phyloP scores from a whole-genome alignment of 2,113 vertebrate genomes.

The Colistium nudipinnis region DNA sequence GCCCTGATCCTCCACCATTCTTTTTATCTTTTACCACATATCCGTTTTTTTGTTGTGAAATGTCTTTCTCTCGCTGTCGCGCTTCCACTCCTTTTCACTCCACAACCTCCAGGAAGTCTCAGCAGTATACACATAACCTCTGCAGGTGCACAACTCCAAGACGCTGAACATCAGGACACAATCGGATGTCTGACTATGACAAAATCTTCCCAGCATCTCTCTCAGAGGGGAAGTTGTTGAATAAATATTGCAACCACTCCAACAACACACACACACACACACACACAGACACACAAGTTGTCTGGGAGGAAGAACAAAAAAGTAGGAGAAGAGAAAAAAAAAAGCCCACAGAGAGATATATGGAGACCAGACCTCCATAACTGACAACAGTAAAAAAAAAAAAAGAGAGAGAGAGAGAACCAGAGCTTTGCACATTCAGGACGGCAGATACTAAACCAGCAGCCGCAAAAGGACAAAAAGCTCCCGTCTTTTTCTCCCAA shows the following conservation, averaged over 20 bases:
- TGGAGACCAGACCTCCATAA: constrained; percentile 45
- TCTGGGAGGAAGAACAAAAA: neutral
- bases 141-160: constrained; percentile 43
- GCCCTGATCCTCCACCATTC: neutral
- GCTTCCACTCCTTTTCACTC: neutral
- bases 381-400: constrained; percentile 35
- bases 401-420: constrained; percentile 28
- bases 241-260: constrained; percentile 6
- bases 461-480: constrained; percentile 73
- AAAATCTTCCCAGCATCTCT: constrained; percentile 15
- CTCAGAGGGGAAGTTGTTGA: constrained; percentile 10
- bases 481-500: constrained; percentile 57
- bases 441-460: constrained; percentile 51
- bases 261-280: neutral
- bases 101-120: neutral
- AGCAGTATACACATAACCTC: constrained; percentile 8
- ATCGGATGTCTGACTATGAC: constrained; percentile 13
- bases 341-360: constrained; percentile 18
- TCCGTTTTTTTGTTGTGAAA: constrained; percentile 17
- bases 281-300: neutral
- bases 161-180: neutral
- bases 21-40: constrained; percentile 21
- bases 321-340: constrained; percentile 7
- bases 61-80: neutral
- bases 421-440: constrained; percentile 37